These are phyloP conservation scores for Cynodonichthys magdalenae DNA, from an alignment of 2,797 vertebrate species.

Conservation along the genomic window DNA sequence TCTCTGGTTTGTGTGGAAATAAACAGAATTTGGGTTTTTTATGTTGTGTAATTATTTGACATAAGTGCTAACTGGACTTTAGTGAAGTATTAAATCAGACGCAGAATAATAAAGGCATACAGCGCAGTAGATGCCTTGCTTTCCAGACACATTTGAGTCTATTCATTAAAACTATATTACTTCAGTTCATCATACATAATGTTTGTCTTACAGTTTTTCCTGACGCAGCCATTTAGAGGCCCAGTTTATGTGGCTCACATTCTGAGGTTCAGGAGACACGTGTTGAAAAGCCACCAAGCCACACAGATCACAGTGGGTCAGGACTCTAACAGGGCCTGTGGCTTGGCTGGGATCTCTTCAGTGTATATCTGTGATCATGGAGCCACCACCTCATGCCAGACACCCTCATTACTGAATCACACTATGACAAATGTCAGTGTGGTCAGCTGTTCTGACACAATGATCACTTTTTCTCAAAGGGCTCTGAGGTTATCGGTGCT, in stretches of 20 bases:
- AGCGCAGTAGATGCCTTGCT: conserved; percentile 20
- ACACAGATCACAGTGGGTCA: conserved; percentile 70
- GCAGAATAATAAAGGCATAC: conserved; percentile 29
- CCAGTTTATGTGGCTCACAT: conserved; percentile 74
- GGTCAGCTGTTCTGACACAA: conserved; percentile 50
- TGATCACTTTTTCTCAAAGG: conserved; percentile 28
- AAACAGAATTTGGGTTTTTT: conserved; percentile 2
- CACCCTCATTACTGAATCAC: conserved; percentile 57
- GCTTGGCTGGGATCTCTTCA: conserved; percentile 64
- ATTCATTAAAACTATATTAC: conserved; percentile 49
- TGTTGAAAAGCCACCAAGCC: conserved; percentile 73
- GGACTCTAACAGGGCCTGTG: conserved; percentile 71
- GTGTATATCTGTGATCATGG: conserved; percentile 65
- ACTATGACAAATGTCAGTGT: conserved; percentile 64
- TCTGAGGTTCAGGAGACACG: conserved; percentile 74
- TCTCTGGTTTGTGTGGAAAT: conserved; percentile 26
- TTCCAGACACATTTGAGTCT: conserved; percentile 30
- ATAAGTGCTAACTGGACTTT: conserved; percentile 19
- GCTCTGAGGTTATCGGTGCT: conserved; percentile 20
- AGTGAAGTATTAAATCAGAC: conserved; percentile 21
- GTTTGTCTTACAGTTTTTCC: conserved; percentile 67
- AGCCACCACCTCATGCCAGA: conserved; percentile 54
- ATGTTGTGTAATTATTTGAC: conserved; percentile 14
- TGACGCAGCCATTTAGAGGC: conserved; percentile 70
- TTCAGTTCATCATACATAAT: conserved; percentile 52